These are phyloP conservation scores for Theristus sp. DNA, from an alignment of 2,888 invertebrate species.

Conservation along the genomic window DNA sequence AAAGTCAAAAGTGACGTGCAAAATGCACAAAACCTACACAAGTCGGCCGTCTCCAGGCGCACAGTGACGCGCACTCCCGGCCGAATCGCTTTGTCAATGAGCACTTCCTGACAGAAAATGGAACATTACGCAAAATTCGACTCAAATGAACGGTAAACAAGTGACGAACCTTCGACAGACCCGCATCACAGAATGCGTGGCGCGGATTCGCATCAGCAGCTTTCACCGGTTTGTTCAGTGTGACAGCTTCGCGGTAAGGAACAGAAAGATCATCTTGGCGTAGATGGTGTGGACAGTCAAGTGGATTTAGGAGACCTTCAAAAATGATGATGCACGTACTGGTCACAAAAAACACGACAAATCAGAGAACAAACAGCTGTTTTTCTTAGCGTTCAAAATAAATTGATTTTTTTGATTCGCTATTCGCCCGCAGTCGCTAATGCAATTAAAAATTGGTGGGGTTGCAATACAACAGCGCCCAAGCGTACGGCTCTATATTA, in stretches of 20 bases:
- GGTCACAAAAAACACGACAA: background rate
- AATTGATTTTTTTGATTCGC: background rate
- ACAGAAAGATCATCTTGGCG: conserved; percentile 50
- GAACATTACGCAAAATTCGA: background rate
- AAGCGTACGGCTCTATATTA: too few species aligned
- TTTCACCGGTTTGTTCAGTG: conserved; percentile 31
- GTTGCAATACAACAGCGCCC: too few species aligned
- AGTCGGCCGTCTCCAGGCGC: conserved; percentile 14
- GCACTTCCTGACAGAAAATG: conserved; percentile 1
- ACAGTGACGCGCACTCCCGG: conserved; percentile 73
- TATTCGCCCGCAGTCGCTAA: too few species aligned
- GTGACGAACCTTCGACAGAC: conserved; percentile 21
- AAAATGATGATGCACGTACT: background rate
- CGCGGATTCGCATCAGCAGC: conserved; percentile 19
- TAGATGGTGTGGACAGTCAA: conserved; percentile 87
- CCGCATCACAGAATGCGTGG: conserved; percentile 33
- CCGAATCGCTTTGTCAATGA: conserved; percentile 50
- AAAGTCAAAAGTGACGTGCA: too few species aligned
- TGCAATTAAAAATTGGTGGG: too few species aligned
- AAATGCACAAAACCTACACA: too few species aligned
- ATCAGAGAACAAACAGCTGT: too few species aligned
- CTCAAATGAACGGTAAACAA: background rate
- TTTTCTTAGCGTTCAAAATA: too few species aligned
- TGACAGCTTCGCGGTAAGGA: conserved; percentile 49
- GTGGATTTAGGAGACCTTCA: conserved; percentile 50